Evolutionary conservation across 2,888 invertebrate genomes (phyloP).

Genomic region (Xestia c-nigrum): DNA sequence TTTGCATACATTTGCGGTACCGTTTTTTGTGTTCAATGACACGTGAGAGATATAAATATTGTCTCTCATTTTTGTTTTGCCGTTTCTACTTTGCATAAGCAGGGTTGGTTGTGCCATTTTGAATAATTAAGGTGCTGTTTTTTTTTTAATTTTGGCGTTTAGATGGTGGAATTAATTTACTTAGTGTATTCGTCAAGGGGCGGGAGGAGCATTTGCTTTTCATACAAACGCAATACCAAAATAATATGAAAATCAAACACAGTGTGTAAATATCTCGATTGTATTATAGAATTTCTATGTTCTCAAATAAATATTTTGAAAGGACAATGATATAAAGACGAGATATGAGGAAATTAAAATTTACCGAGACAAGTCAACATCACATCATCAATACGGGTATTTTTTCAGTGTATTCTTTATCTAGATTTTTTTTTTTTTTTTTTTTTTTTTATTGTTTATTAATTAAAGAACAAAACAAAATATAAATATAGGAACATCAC

Average conservation of each 20-base stretch:
- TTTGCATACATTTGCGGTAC: constrained; percentile 85
- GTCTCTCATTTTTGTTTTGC: constrained; percentile 77
- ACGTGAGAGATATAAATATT: constrained; percentile 85
- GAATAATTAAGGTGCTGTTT: constrained; percentile 73
- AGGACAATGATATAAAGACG: too few species aligned
- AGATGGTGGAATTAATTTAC: constrained; percentile 66
- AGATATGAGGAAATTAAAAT: too few species aligned
- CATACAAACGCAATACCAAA: too few species aligned
- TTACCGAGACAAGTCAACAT: neutral
- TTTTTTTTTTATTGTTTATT: too few species aligned
- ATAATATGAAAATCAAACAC: too few species aligned
- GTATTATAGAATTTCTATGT: too few species aligned
- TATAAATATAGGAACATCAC: too few species aligned
- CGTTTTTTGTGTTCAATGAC: constrained; percentile 84
- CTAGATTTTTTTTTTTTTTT: too few species aligned
- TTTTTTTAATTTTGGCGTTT: constrained; percentile 64
- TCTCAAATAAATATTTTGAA: too few species aligned
- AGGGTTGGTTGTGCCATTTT: constrained; percentile 73
- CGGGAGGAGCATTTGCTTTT: too few species aligned
- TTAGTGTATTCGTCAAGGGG: constrained; percentile 65
- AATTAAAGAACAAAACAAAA: too few species aligned
- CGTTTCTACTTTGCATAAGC: constrained; percentile 75
- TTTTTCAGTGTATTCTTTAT: neutral
- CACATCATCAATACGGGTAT: neutral
- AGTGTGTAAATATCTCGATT: too few species aligned